phyloP scores from a whole-genome alignment of 2,888 invertebrate species.

The Muscina levida region DNA sequence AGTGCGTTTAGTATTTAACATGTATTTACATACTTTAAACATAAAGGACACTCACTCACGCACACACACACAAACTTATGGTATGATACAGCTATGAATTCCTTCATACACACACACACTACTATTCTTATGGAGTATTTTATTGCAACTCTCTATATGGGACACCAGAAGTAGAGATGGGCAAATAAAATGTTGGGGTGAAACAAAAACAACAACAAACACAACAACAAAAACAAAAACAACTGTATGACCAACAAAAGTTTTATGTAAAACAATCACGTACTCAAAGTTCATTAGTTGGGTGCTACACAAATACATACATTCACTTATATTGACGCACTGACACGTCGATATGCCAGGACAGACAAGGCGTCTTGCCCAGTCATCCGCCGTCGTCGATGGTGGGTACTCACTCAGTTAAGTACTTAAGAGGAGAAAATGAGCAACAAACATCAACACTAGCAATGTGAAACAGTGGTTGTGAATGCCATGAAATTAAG shows the following conservation, averaged over 20 bases:
- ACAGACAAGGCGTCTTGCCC: background rate
- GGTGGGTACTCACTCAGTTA: slow-evolving; percentile 21
- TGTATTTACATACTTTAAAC: slow-evolving; percentile 68
- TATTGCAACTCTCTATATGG: slow-evolving; percentile 36
- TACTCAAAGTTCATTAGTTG: slow-evolving; percentile 60
- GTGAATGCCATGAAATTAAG: no score
- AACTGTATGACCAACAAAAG: slow-evolving; percentile 7
- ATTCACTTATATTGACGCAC: background rate
- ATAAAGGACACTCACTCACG: slow-evolving; percentile 69
- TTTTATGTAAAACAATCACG: slow-evolving; percentile 61
- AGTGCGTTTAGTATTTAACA: slow-evolving; percentile 58
- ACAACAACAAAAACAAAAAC: background rate
- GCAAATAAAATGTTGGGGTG: background rate
- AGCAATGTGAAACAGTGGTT: no score
- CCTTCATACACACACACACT: background rate
- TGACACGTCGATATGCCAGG: background rate
- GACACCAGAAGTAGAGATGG: background rate
- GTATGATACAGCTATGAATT: no score
- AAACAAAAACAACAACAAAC: slow-evolving; percentile 40
- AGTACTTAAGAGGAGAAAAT: slow-evolving; percentile 46
- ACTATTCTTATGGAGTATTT: slow-evolving; percentile 27
- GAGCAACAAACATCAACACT: slow-evolving; percentile 34
- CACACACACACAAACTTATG: background rate
- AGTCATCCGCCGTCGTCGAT: slow-evolving; percentile 1
- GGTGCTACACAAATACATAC: slow-evolving; percentile 15